Evolutionary conservation across 2,888 invertebrate species (phyloP), one percentile per base, ranked within the genome.

Genomic region (Barypeithes pellucidus): DNA sequence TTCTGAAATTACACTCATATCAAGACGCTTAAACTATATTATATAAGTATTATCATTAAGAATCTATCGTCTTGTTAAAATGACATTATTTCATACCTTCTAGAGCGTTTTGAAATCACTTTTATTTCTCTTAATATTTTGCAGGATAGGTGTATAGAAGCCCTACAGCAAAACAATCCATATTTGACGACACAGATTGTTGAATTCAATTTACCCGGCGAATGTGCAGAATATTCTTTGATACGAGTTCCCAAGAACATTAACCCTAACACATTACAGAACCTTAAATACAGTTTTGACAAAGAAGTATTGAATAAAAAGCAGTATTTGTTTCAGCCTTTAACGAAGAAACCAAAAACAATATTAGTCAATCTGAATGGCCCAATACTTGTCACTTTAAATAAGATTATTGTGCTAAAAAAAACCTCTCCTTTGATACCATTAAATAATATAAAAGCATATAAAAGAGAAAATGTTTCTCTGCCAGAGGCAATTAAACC

Each of bases 401-500:
- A 77, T 41, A 76, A 76, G 20, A 75, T 73, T 41, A 70, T 81
- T 29, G 76, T 67, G 20, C 65, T 82, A 65, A 76, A 79, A 65
- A 78, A 79, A 67, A 77, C 76, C 47, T 67, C 78, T 8, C 81
- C 81, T 67, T 75, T 77, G 57, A 72, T 77, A 8, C 79, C 80
- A 72, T 11, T 62, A 3, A 77, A 78, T 43, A 74, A 76, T 20
- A 18, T 73, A 2, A 67, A 63, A 8, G 61, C 76, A 0, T 57
- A 75, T 33, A 75, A 80, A 57, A 76, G 75, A 54, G 69, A 73
- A 43, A 54, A 72, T 7, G 63, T 80, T 14, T 65, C 77, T 18
- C 43, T 79, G 12, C 83, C 83, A n/a, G 75, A 72, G 7, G 77
- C 79, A 68, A 69, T 82, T 33, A 83, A 81, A 75, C 72, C 75